Conservation (phyloP, 1,140 invertebrate species). For the Antheraea pernyi region DNA sequence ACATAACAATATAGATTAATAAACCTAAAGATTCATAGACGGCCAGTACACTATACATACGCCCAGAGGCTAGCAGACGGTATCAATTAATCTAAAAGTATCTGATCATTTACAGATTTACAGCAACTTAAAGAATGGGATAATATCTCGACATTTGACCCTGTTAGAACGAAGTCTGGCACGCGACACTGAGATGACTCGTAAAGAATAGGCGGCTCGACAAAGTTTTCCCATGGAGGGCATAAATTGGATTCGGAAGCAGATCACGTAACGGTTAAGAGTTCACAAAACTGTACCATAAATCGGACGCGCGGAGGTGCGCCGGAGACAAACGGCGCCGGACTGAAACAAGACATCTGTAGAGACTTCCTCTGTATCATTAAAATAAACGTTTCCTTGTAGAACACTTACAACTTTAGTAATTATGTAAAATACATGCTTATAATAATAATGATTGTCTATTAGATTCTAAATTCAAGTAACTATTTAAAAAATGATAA, state of each 20-base stretch:
- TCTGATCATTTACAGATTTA: not conserved
- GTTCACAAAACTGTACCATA: conserved; percentile 78
- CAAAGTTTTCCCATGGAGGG: conserved; percentile 69
- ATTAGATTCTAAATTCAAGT: too few relatives aligned
- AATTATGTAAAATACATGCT: too few relatives aligned
- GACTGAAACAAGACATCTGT: conserved; percentile 26
- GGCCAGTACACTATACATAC: too few relatives aligned
- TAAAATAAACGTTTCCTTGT: too few relatives aligned
- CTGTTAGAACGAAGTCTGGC: conserved; percentile 32
- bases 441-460: too few relatives aligned
- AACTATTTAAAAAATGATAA: too few relatives aligned
- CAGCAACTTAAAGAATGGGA: conserved; percentile 6
- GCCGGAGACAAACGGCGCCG: conserved; percentile 73
- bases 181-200: conserved; percentile 49
- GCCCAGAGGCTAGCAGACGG: too few relatives aligned
- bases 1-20: too few relatives aligned
- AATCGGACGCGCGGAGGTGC: conserved; percentile 75
- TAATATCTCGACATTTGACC: conserved; percentile 10
- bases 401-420: too few relatives aligned
- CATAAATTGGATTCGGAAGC: conserved; percentile 78
- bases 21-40: too few relatives aligned
- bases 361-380: not conserved
- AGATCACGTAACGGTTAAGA: conserved; percentile 79
- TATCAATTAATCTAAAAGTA: not conserved
- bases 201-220: conserved; percentile 68